A percentile compares a stretch with the other conserved stretches of the same genome.
Conservation (phyloP, 2,113 vertebrate species). For the Pollimyrus isidori region DNA sequence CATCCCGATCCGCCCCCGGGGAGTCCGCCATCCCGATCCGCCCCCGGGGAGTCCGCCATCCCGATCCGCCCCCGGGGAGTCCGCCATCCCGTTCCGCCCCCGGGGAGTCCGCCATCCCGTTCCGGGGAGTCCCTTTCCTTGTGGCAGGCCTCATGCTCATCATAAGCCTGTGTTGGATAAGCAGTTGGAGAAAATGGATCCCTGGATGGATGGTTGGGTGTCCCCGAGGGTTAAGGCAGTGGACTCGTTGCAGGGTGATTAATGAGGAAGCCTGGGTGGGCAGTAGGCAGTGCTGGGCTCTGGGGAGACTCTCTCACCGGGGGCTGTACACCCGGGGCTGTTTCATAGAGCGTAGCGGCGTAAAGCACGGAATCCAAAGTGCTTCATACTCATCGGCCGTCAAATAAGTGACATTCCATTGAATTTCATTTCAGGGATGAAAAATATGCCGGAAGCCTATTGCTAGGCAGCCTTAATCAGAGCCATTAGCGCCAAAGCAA, state of each 20-base stretch:
- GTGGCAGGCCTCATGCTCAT: neutral
- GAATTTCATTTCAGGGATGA: conserved; percentile 19
- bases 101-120: no score
- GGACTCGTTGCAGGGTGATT: neutral
- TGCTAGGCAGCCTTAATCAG: neutral
- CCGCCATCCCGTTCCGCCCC: neutral
- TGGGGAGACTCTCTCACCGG: neutral
- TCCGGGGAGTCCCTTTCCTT: neutral
- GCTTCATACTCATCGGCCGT: neutral
- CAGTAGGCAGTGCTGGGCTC: neutral
- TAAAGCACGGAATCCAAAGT: neutral
- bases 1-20: no score
- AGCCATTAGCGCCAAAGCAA: neutral
- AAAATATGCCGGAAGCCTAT: conserved; percentile 8
- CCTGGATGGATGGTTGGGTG: neutral
- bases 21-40: no score
- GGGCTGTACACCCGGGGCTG: neutral
- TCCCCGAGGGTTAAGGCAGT: neutral
- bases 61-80: neutral
- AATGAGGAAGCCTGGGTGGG: neutral
- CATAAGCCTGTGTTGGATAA: neutral
- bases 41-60: no score
- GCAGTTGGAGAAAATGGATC: neutral
- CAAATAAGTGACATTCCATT: conserved; percentile 9
- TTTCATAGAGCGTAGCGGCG: neutral